Evolutionary conservation across 35 echinoderm and acorn worm genomes (phyloP).

Genomic region (Ophioderma brevispina): DNA sequence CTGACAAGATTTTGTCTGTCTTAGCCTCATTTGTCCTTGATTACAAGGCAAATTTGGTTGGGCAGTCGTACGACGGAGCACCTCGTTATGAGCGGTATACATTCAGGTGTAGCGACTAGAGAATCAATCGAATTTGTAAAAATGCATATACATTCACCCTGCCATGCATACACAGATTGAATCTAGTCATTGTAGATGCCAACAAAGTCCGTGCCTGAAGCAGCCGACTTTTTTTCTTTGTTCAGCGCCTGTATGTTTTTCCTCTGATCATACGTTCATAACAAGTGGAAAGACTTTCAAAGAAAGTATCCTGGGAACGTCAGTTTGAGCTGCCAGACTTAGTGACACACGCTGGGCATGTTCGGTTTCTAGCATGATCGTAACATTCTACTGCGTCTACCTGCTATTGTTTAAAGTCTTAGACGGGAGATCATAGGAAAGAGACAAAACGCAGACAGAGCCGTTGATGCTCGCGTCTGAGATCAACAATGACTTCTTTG

Average conservation of each 20-base stretch:
- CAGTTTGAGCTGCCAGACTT: constrained; percentile 36
- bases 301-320: constrained; percentile 19
- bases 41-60: constrained; percentile 29
- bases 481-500: too few species aligned
- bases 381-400: too few species aligned
- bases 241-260: constrained; percentile 46
- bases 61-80: constrained; percentile 69
- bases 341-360: constrained; percentile 74
- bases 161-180: constrained; percentile 41
- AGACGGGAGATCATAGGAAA: too few species aligned
- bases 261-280: constrained; percentile 20
- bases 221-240: constrained; percentile 50
- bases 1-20: background rate
- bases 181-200: constrained; percentile 38
- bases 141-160: constrained; percentile 41
- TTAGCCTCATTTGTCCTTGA: constrained; percentile 22
- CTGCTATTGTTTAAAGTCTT: too few species aligned
- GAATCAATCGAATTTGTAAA: constrained; percentile 17
- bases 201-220: constrained; percentile 7
- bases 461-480: too few species aligned
- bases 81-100: constrained; percentile 59
- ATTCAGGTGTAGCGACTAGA: constrained; percentile 39
- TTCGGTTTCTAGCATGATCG: too few species aligned
- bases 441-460: too few species aligned
- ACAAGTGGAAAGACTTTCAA: constrained; percentile 40